These are phyloP conservation scores for Luperina nickerlii DNA, from an alignment of 2,888 invertebrate species.

Conservation along the genomic window DNA sequence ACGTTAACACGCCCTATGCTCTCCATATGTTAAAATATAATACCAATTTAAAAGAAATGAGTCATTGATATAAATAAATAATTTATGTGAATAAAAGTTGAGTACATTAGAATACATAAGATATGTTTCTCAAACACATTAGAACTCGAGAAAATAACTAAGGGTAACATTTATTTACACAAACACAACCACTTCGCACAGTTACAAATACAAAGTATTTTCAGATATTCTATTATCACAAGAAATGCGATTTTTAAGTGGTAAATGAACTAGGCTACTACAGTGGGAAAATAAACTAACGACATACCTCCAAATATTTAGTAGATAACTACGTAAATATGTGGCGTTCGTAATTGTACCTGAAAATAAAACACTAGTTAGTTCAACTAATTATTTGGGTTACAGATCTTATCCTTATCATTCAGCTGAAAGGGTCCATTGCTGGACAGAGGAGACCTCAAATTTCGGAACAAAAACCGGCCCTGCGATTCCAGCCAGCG, in stretches of 20 bases:
- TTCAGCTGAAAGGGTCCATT: background rate
- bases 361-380: conserved; percentile 46
- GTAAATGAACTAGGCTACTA: conserved; percentile 63
- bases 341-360: conserved; percentile 54
- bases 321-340: conserved; percentile 53
- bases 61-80: conserved; percentile 67
- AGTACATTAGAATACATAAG: conserved; percentile 55
- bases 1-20: conserved; percentile 48
- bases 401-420: no score
- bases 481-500: background rate
- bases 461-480: background rate
- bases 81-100: conserved; percentile 61
- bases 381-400: background rate
- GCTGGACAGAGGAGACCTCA: no score
- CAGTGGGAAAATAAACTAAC: conserved; percentile 62
- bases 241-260: conserved; percentile 74
- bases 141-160: conserved; percentile 58
- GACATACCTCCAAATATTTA: conserved; percentile 58
- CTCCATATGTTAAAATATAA: conserved; percentile 50
- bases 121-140: conserved; percentile 60
- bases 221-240: conserved; percentile 79
- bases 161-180: conserved; percentile 80
- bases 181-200: conserved; percentile 70
- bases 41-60: conserved; percentile 60
- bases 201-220: conserved; percentile 52